A percentile compares a stretch with the other conserved stretches of the same genome.
These are phyloP conservation scores for Platygyra sinensis DNA, from an alignment of 64 coral and sea anemone species.

Conservation along the genomic window DNA sequence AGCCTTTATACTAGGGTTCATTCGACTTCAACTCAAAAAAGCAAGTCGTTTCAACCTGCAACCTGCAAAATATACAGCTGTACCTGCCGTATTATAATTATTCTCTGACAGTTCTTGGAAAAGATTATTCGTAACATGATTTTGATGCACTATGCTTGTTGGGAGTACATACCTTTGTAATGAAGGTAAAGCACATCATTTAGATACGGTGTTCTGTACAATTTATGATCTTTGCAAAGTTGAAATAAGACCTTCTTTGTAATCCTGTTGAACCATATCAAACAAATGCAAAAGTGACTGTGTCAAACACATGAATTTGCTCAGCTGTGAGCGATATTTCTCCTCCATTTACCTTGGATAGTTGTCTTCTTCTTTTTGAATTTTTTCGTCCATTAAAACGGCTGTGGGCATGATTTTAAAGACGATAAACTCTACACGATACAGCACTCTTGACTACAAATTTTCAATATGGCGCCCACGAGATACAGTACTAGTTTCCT, in stretches of 20 bases:
- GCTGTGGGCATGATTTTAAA: constrained; percentile 42
- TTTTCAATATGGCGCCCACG: constrained; percentile 41
- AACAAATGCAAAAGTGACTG: neutral
- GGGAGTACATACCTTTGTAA: constrained; percentile 67
- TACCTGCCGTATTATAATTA: too few relatives aligned
- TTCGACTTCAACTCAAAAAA: too few relatives aligned
- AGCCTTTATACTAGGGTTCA: too few relatives aligned
- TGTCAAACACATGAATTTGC: neutral
- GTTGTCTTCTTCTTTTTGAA: constrained; percentile 62
- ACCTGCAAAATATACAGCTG: too few relatives aligned
- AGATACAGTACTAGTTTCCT: constrained; percentile 11
- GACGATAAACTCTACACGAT: neutral
- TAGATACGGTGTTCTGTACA: constrained; percentile 91
- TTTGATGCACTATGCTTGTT: too few relatives aligned
- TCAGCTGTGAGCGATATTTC: neutral
- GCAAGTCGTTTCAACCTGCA: too few relatives aligned
- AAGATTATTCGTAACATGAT: too few relatives aligned
- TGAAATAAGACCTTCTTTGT: constrained; percentile 82
- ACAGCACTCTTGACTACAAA: neutral
- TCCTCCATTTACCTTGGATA: constrained; percentile 68
- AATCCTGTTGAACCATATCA: constrained; percentile 50
- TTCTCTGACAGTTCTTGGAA: too few relatives aligned
- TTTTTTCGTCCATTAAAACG: constrained; percentile 20
- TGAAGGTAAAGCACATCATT: constrained; percentile 98
- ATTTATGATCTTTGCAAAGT: constrained; percentile 93